Percentiles rank a stretch among this genome's conserved stretches.
These are phyloP conservation scores for Drosophila repletoides DNA, from an alignment of 1,140 invertebrate genomes.

Conservation along the genomic window DNA sequence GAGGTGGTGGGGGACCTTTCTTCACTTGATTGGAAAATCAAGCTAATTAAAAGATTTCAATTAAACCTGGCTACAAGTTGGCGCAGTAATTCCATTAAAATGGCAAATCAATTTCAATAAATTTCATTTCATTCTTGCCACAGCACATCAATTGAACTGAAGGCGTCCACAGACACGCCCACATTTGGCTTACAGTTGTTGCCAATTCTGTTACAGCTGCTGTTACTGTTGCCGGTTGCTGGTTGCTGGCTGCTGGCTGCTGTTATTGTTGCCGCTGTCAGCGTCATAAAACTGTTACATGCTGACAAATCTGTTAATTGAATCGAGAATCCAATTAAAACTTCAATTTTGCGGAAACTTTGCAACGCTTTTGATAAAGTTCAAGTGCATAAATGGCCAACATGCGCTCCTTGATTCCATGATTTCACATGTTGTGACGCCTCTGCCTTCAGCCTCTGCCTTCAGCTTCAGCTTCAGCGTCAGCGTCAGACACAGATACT, in stretches of 20 bases:
- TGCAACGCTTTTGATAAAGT: slow-evolving; percentile 50
- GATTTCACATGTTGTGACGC: slow-evolving; percentile 42
- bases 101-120: slow-evolving; percentile 79
- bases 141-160: slow-evolving; percentile 36
- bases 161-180: slow-evolving; percentile 25
- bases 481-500: no score
- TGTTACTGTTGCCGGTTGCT: background rate
- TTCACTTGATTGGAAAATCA: slow-evolving; percentile 81
- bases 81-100: slow-evolving; percentile 70
- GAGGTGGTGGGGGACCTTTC: no score
- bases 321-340: slow-evolving; percentile 82
- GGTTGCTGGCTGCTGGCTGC: no score
- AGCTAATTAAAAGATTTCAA: slow-evolving; percentile 82
- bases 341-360: slow-evolving; percentile 68
- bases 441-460: slow-evolving; percentile 8
- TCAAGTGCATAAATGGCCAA: slow-evolving; percentile 70
- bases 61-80: slow-evolving; percentile 62
- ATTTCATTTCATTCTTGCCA: slow-evolving; percentile 53
- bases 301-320: slow-evolving; percentile 82
- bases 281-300: slow-evolving; percentile 74
- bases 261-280: slow-evolving; percentile 3
- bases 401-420: slow-evolving; percentile 44
- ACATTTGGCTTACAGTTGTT: slow-evolving; percentile 18
- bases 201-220: background rate
- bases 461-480: no score